phyloP scores from a whole-genome alignment of 1,140 invertebrate genomes.

The Eubasilissa regina region DNA sequence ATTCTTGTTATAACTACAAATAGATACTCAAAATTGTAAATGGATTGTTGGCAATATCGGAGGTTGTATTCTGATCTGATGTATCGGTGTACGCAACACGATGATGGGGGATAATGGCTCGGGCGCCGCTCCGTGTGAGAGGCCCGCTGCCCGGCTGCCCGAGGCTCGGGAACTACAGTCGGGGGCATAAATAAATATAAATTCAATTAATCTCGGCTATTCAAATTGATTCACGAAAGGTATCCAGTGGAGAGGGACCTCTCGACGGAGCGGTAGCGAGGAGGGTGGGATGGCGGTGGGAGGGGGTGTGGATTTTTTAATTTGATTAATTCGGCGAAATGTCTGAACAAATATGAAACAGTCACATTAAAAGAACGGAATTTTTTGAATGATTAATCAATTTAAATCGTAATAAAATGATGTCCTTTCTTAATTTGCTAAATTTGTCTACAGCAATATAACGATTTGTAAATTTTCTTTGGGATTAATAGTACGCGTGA shows the following conservation, averaged over 20 bases:
- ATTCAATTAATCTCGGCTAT: conserved; percentile 57
- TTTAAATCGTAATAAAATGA: too few species aligned
- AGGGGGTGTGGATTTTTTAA: background rate
- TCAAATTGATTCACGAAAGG: conserved; percentile 57
- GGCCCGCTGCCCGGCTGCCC: conserved; percentile 21
- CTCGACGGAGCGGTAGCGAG: background rate
- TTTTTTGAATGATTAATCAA: too few species aligned
- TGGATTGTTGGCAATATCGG: background rate
- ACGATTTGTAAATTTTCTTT: too few species aligned
- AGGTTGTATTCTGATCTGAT: conserved; percentile 4
- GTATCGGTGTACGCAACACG: background rate
- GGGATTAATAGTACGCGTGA: too few species aligned
- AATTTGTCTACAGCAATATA: too few species aligned
- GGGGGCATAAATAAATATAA: conserved; percentile 50
- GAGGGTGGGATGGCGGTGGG: background rate
- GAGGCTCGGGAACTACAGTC: conserved; percentile 25
- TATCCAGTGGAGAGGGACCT: conserved; percentile 26
- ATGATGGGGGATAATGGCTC: conserved; percentile 36
- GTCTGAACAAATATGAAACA: background rate
- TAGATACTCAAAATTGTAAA: too few species aligned
- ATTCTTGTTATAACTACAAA: too few species aligned
- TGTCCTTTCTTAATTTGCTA: too few species aligned
- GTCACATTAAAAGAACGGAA: too few species aligned
- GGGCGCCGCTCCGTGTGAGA: conserved; percentile 24
- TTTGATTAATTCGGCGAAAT: background rate